These are phyloP conservation scores for Hypomecis punctinalis DNA, from an alignment of 2,888 invertebrate genomes.

Conservation along the genomic window DNA sequence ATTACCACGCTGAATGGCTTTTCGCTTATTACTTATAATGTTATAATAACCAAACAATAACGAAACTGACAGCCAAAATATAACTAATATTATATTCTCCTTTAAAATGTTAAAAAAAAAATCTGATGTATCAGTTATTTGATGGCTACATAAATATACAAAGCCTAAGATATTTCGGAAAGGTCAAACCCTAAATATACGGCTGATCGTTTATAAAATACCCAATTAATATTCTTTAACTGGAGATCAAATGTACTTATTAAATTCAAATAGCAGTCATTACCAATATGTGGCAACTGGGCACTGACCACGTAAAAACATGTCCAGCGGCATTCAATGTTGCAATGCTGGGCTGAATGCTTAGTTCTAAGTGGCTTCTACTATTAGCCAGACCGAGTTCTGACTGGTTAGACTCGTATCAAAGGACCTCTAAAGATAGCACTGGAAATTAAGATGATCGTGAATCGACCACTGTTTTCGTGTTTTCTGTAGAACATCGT, in stretches of 20 bases:
- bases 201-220: too few relatives aligned
- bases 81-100: too few relatives aligned
- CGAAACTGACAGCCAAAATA: too few relatives aligned
- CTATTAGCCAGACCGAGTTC: conserved; percentile 55
- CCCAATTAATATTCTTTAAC: neutral
- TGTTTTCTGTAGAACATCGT: too few relatives aligned
- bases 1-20: too few relatives aligned
- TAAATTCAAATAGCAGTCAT: conserved; percentile 24
- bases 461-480: too few relatives aligned
- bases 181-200: neutral
- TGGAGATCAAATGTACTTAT: conserved; percentile 4
- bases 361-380: conserved; percentile 44
- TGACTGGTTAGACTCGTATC: conserved; percentile 50
- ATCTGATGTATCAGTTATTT: too few relatives aligned
- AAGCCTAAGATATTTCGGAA: too few relatives aligned
- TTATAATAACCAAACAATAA: too few relatives aligned
- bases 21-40: too few relatives aligned
- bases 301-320: conserved; percentile 29
- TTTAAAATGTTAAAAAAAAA: too few relatives aligned
- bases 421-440: conserved; percentile 8
- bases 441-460: neutral
- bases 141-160: too few relatives aligned
- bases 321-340: conserved; percentile 42
- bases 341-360: conserved; percentile 52
- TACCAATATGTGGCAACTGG: conserved; percentile 28